Conservation (phyloP, 2,888 invertebrate genomes). For the Nezara viridula region DNA sequence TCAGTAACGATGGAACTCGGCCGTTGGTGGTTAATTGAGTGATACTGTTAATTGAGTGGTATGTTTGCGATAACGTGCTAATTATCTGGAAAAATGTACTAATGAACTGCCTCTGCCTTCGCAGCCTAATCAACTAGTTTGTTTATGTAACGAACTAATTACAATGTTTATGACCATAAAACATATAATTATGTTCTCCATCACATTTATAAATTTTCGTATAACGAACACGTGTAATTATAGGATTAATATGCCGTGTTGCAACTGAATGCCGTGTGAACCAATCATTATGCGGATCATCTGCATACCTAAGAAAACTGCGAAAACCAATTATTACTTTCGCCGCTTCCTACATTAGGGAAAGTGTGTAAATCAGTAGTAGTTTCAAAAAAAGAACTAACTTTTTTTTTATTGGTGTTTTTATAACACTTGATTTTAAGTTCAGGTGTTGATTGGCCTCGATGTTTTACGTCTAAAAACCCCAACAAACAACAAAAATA, state of each 20-base stretch:
- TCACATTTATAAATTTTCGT: neutral
- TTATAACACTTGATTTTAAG: too few relatives aligned
- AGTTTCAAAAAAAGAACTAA: too few relatives aligned
- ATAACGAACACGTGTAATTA: neutral
- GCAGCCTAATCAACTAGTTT: neutral
- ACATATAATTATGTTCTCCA: neutral
- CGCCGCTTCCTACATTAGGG: too few relatives aligned
- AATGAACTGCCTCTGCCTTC: neutral
- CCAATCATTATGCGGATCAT: neutral
- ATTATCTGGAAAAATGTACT: conserved; percentile 5
- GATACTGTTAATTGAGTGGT: neutral
- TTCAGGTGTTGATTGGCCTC: too few relatives aligned
- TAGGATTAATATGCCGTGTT: neutral
- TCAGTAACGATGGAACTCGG: neutral
- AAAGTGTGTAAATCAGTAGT: too few relatives aligned
- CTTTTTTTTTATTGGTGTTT: too few relatives aligned
- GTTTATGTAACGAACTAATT: conserved; percentile 16
- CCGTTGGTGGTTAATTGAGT: neutral
- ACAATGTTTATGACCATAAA: neutral
- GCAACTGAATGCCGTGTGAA: neutral
- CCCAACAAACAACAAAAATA: too few relatives aligned
- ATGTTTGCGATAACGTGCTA: conserved; percentile 5
- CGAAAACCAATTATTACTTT: neutral
- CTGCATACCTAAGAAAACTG: neutral
- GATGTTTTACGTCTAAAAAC: too few relatives aligned